Evolutionary conservation across 1,140 invertebrate species (phyloP).

Genomic region (Pogonognathellus flavescens): DNA sequence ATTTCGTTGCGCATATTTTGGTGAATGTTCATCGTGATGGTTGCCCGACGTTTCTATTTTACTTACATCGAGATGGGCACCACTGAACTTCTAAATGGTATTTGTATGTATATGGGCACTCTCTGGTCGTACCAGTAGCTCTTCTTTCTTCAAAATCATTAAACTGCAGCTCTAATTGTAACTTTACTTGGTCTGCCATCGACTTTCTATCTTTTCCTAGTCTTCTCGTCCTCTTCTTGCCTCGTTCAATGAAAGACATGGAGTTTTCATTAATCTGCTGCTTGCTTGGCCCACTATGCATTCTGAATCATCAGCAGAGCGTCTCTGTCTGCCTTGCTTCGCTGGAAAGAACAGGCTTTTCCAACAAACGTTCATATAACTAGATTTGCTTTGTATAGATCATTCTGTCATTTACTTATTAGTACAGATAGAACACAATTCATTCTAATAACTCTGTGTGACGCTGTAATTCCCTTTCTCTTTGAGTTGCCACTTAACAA

Average conservation of each 20-base stretch:
- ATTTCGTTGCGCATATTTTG: no score
- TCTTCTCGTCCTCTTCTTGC: background rate
- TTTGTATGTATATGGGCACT: no score
- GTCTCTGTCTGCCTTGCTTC: background rate
- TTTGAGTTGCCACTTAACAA: conserved; percentile 2
- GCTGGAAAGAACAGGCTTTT: background rate
- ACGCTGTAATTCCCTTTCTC: conserved; percentile 21
- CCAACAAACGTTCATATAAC: conserved; percentile 5
- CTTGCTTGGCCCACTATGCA: conserved; percentile 6
- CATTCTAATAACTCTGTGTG: conserved; percentile 26
- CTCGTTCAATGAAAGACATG: background rate
- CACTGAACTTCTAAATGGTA: no score
- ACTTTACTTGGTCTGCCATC: background rate
- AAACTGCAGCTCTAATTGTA: no score
- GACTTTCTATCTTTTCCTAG: background rate
- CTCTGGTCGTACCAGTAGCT: no score
- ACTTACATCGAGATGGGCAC: no score
- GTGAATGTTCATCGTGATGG: no score
- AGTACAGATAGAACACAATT: conserved; percentile 26
- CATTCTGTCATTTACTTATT: conserved; percentile 51
- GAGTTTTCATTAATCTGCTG: conserved; percentile 30
- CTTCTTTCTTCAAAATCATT: no score
- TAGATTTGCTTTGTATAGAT: conserved; percentile 26
- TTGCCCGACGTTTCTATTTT: no score
- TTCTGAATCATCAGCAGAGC: conserved; percentile 44